These are phyloP conservation scores for Poeciliopsis paucimaculata DNA, from an alignment of 2,797 vertebrate genomes.

Conservation along the genomic window DNA sequence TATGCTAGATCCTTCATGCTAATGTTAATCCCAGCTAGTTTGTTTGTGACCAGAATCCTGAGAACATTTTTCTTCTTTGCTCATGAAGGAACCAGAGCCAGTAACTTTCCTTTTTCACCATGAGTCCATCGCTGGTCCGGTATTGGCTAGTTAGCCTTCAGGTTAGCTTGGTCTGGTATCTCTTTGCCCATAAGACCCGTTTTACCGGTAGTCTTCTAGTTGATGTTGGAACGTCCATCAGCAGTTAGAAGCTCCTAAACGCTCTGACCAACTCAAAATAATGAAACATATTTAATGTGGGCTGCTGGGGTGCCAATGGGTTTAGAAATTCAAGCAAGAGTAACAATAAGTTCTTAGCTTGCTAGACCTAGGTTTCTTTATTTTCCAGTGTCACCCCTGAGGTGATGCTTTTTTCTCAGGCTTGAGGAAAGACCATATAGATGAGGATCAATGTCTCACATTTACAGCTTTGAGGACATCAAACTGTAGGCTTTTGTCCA, in stretches of 20 bases:
- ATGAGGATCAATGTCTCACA: constrained; percentile 57
- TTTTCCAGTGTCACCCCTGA: background rate
- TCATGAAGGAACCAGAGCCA: no score
- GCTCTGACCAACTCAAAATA: background rate
- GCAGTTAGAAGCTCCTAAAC: background rate
- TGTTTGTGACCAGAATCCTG: no score
- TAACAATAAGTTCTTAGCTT: background rate
- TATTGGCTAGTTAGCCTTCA: background rate
- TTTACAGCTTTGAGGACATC: constrained; percentile 54
- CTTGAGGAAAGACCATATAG: constrained; percentile 32
- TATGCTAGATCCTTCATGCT: no score
- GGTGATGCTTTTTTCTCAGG: constrained; percentile 2
- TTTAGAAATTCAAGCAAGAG: background rate
- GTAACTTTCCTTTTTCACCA: no score
- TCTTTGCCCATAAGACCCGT: background rate
- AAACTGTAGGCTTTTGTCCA: constrained; percentile 29
- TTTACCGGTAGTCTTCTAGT: background rate
- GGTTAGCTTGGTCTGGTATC: background rate
- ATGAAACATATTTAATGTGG: background rate
- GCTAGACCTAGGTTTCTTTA: background rate
- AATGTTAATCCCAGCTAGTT: no score
- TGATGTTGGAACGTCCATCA: background rate
- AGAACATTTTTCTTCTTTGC: no score
- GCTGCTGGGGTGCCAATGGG: background rate
- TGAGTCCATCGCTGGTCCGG: no score